These are phyloP conservation scores for Ochotona princeps DNA, from an alignment of 2,113 vertebrate genomes.

Conservation along the genomic window DNA sequence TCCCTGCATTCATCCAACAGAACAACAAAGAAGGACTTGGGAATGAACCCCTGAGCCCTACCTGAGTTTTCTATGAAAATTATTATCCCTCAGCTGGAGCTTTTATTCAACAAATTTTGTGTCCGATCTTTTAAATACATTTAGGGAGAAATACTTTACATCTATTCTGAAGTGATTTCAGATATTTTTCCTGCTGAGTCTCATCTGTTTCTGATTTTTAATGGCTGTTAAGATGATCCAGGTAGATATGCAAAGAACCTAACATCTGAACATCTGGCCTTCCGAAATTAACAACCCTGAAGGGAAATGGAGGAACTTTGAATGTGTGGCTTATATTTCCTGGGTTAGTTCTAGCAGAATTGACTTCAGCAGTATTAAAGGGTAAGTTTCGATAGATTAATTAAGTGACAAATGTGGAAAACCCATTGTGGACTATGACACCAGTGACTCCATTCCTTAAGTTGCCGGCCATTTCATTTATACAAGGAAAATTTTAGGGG, in stretches of 20 bases:
- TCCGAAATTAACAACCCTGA: not conserved
- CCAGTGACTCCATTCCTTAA: not conserved
- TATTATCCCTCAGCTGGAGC: not conserved
- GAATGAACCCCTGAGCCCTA: not conserved
- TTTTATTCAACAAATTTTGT: conserved; percentile 7
- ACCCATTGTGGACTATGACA: not conserved
- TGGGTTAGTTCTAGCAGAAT: not conserved
- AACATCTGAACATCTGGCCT: not conserved
- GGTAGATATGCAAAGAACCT: not conserved
- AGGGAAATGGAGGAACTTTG: not conserved
- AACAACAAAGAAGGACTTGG: not conserved
- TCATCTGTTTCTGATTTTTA: not conserved
- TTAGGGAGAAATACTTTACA: not conserved
- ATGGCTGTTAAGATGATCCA: not conserved
- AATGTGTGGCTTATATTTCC: not conserved
- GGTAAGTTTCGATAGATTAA: not conserved
- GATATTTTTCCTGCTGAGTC: not conserved
- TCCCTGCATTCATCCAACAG: not conserved
- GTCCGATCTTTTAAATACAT: not conserved
- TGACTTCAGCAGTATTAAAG: conserved; percentile 11
- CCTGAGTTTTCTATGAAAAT: not conserved
- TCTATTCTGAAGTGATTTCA: conserved; percentile 33
- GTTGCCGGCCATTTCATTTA: conserved; percentile 14
- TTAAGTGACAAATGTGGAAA: not conserved
- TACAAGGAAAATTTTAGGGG: not conserved